Evolutionary conservation across 23 tunicate genomes (phyloP), one percentile per base, ranked within the genome.

Genomic region (Ciona savignyi): DNA sequence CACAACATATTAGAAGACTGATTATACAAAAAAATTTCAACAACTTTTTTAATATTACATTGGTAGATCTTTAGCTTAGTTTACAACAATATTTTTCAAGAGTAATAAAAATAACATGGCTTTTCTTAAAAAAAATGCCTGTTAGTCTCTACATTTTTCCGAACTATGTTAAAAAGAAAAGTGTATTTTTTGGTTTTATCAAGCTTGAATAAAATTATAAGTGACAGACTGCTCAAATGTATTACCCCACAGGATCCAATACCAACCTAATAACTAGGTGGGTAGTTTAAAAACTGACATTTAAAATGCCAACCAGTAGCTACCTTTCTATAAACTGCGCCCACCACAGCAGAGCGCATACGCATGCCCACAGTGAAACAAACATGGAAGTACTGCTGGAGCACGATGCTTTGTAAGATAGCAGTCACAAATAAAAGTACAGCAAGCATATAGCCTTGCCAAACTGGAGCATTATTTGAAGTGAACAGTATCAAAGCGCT

Each of bases 341-440:
- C 70, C 6, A 91, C 71, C 25, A 91, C 89, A 4, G 97, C 91
- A 1, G 91, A 85, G 32, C 97, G 80, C 33, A 91, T 56, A 56
- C 97, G 61, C 97, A 91, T 84, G 11, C 97, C 97, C 51, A 76
- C 97, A 49, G 76, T 79, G 71, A 80, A 91, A 71, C 97, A 91
- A 11, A 84, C 60, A 33, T 91, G 91, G 42, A 91, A 91, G 33
- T 91, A 91, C 42, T 91, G 91, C 72, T 91, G 97, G 29, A 91
- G 80, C 28, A 91, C 74, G 34, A 85, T 49, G 56, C 84, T 91
- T 65, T 91, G 97, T 4, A 91, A 3, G 23, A 73, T 67, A 2
- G 91, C 97, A 26, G 78, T 74, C 4, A 85, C 80, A 72, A 91
- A 91, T 60, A 91, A 25, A 11, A 61, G 66, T 11, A 76, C 74